Conservation (phyloP, 2,113 vertebrate genomes). For the Ciconia boyciana region DNA sequence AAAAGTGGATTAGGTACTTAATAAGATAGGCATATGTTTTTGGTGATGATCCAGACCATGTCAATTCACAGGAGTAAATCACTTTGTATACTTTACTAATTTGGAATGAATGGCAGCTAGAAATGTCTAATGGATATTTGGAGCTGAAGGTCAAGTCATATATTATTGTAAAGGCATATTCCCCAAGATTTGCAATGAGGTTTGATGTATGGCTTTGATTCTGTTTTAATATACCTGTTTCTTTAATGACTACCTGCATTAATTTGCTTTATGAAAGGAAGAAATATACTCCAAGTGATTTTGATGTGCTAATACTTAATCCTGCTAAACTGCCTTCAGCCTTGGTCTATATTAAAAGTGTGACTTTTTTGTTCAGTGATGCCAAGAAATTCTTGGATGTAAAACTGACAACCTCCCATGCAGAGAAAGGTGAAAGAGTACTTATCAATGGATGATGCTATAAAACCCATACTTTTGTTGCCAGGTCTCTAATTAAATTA, state of each 20-base stretch:
- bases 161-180: not conserved
- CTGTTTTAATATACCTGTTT: conserved; percentile 43
- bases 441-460: conserved; percentile 27
- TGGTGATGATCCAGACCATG: not conserved
- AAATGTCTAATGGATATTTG: not conserved
- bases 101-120: not conserved
- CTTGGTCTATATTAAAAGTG: not conserved
- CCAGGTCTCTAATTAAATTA: conserved; percentile 64
- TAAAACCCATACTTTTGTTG: conserved; percentile 50
- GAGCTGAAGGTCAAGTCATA: conserved; percentile 13
- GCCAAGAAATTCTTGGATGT: conserved; percentile 43
- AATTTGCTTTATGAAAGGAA: conserved; percentile 10
- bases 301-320: not conserved
- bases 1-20: not conserved
- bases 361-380: not conserved
- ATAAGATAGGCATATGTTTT: not conserved
- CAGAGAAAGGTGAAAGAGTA: conserved; percentile 43
- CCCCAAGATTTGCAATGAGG: not conserved
- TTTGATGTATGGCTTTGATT: not conserved
- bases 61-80: not conserved
- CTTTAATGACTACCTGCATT: not conserved
- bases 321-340: not conserved
- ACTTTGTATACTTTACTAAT: not conserved
- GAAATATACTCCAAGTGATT: not conserved
- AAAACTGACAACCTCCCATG: not conserved